These are phyloP conservation scores for Antheraea assamensis DNA, from an alignment of 2,888 invertebrate species.

Conservation along the genomic window DNA sequence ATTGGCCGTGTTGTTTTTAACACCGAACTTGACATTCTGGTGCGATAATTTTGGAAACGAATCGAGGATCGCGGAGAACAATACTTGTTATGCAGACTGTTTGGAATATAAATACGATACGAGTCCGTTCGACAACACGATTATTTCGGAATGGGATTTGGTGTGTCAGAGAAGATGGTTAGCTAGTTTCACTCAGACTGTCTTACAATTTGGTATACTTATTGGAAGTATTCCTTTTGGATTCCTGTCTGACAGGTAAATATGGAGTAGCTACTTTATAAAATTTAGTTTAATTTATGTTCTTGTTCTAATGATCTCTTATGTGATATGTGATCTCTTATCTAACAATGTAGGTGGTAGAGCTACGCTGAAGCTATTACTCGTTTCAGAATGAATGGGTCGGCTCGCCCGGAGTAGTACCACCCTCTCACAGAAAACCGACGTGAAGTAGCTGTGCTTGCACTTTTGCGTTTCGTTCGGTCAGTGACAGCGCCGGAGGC, in stretches of 20 bases:
- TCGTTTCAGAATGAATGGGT: too few relatives aligned
- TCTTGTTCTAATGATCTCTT: background rate
- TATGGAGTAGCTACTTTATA: background rate
- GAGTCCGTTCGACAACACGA: constrained; percentile 85
- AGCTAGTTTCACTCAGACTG: constrained; percentile 87
- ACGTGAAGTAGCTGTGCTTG: too few relatives aligned
- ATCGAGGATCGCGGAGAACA: constrained; percentile 47
- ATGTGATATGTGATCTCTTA: background rate
- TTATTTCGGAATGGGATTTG: constrained; percentile 88
- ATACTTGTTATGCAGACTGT: constrained; percentile 80
- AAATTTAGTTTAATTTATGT: too few relatives aligned
- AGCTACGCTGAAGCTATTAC: too few relatives aligned
- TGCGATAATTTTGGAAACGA: constrained; percentile 67
- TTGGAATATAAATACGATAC: constrained; percentile 82
- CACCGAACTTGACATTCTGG: constrained; percentile 82
- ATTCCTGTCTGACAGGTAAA: constrained; percentile 87
- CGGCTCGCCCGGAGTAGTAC: too few relatives aligned
- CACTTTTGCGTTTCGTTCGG: too few relatives aligned
- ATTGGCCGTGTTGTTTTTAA: constrained; percentile 87
- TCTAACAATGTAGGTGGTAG: background rate
- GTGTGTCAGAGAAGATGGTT: constrained; percentile 85
- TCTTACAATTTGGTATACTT: constrained; percentile 88
- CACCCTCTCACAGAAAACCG: too few relatives aligned
- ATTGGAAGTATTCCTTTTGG: constrained; percentile 88
- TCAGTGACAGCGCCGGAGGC: too few relatives aligned